Conservation (phyloP, 2,888 invertebrate genomes). For the Litoditis marina region DNA sequence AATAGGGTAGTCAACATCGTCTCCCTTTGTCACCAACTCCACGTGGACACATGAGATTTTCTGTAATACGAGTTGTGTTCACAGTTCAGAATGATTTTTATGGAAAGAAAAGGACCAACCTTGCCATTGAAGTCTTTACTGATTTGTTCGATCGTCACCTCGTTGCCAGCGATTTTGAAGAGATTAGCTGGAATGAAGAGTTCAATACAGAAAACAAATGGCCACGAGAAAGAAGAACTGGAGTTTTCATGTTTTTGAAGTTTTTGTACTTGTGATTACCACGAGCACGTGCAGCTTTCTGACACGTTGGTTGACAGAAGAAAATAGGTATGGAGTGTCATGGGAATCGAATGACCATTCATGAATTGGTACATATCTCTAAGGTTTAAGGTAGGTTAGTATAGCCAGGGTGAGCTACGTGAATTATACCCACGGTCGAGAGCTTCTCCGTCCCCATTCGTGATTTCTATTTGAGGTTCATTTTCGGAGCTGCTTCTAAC, state of each 20-base stretch:
- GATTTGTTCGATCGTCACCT: constrained; percentile 11
- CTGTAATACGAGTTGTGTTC: background rate
- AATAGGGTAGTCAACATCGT: constrained; percentile 30
- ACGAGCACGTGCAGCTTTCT: too few species aligned
- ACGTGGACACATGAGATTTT: constrained; percentile 33
- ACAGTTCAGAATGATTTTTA: too few species aligned
- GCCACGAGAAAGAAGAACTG: too few species aligned
- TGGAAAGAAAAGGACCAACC: constrained; percentile 1
- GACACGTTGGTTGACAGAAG: too few species aligned
- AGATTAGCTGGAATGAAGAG: background rate
- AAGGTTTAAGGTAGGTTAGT: background rate
- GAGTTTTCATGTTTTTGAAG: too few species aligned
- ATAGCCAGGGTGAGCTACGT: background rate
- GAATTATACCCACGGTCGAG: constrained; percentile 28
- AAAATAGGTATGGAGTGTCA: too few species aligned
- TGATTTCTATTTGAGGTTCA: constrained; percentile 46
- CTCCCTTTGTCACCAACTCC: constrained; percentile 24
- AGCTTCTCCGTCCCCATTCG: constrained; percentile 46
- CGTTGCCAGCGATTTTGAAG: constrained; percentile 12
- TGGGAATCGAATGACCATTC: too few species aligned
- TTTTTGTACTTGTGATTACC: too few species aligned
- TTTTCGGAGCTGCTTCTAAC: constrained; percentile 21
- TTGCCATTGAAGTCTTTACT: constrained; percentile 9
- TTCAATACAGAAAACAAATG: background rate
- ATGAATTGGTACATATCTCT: too few species aligned